Conservation (phyloP, 2,888 invertebrate genomes). For the Drosophila phalerata region DNA sequence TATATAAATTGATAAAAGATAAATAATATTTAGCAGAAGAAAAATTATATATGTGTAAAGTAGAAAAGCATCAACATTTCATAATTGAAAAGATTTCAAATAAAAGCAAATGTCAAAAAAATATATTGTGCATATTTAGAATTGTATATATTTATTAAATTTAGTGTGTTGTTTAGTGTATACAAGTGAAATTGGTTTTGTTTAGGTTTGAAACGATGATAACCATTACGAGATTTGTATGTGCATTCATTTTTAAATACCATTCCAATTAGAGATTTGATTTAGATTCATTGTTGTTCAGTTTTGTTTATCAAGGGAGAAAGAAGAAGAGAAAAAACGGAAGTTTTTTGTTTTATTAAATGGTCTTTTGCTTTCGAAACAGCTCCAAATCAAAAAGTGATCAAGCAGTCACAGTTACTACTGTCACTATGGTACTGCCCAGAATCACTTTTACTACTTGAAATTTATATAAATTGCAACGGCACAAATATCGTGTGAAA, state of each 20-base stretch:
- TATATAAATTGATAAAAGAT: neutral
- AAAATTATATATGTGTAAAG: neutral
- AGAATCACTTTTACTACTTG: constrained; percentile 31
- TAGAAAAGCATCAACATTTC: neutral
- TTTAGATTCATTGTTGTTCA: constrained; percentile 60
- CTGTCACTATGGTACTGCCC: constrained; percentile 19
- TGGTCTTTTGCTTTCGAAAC: constrained; percentile 50
- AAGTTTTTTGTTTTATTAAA: constrained; percentile 74
- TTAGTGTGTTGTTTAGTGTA: neutral
- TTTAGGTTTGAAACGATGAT: constrained; percentile 82
- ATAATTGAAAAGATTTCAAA: neutral
- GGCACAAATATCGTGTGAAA: constrained; percentile 53
- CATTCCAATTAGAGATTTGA: constrained; percentile 49
- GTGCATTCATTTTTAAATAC: constrained; percentile 31
- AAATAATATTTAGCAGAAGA: neutral
- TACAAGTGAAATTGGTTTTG: constrained; percentile 13
- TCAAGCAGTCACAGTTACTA: constrained; percentile 34
- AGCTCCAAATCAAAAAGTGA: constrained; percentile 40
- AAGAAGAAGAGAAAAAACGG: constrained; percentile 85
- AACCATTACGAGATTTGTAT: constrained; percentile 55
- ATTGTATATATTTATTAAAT: neutral
- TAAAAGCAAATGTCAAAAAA: neutral
- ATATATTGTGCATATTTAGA: too few relatives aligned
- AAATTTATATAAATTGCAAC: constrained; percentile 45
- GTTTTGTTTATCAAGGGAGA: constrained; percentile 83